Percentiles rank a stretch among this genome's conserved stretches.
phyloP scores from a whole-genome alignment of 2,888 invertebrate genomes.

The Prenolepis imparis region DNA sequence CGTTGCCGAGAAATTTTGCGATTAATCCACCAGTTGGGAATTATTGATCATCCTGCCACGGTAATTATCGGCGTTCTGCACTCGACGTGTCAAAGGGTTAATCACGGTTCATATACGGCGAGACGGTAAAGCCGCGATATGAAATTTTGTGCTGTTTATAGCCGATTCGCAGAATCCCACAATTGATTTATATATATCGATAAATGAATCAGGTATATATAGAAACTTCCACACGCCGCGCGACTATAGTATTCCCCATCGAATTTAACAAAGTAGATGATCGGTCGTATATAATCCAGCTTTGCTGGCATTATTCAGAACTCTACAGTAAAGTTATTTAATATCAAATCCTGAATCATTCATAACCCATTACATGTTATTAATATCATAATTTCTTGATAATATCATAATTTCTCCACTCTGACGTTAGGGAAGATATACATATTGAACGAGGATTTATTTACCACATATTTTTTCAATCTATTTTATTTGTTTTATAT shows the following conservation, averaged over 20 bases:
- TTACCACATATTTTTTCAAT: not conserved
- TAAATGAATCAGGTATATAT: slow-evolving; percentile 33
- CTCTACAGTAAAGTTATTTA: slow-evolving; percentile 30
- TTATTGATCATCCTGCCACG: slow-evolving; percentile 57
- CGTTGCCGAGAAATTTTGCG: slow-evolving; percentile 49
- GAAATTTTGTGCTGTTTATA: slow-evolving; percentile 54
- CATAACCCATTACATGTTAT: slow-evolving; percentile 27
- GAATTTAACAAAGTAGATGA: slow-evolving; percentile 47
- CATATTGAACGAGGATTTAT: no score
- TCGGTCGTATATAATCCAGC: slow-evolving; percentile 30
- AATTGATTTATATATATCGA: slow-evolving; percentile 35
- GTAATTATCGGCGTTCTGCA: slow-evolving; percentile 56
- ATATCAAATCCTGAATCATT: slow-evolving; percentile 31
- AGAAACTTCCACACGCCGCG: slow-evolving; percentile 27
- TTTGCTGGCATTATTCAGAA: slow-evolving; percentile 33
- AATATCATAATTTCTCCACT: not conserved
- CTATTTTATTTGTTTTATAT: not conserved
- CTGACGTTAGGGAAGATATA: not conserved
- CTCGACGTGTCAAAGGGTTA: slow-evolving; percentile 56
- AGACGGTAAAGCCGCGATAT: slow-evolving; percentile 50
- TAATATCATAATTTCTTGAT: slow-evolving; percentile 25
- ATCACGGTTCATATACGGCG: slow-evolving; percentile 48
- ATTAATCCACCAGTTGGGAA: slow-evolving; percentile 54
- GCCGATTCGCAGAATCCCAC: slow-evolving; percentile 43
- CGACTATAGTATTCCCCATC: slow-evolving; percentile 41